phyloP scores from a whole-genome alignment of 2,797 vertebrate genomes.

The Synaphobranchus kaupii region DNA sequence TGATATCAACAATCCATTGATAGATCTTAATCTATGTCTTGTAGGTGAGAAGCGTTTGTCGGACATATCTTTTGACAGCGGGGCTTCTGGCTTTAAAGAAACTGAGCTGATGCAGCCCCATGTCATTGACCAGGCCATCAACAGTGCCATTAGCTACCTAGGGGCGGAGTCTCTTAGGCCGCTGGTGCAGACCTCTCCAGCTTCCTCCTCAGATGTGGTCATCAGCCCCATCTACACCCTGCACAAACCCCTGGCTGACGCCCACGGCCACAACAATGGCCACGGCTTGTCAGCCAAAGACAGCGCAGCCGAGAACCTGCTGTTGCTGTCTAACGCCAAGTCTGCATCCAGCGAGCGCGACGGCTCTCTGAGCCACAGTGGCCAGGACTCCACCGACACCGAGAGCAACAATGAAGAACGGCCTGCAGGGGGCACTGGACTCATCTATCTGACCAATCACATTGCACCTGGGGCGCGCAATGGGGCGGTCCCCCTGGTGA shows the following conservation, averaged over 20 bases:
- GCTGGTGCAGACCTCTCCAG: conserved; percentile 89
- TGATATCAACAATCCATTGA: not conserved
- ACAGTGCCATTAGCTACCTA: conserved; percentile 96
- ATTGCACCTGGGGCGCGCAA: conserved; percentile 85
- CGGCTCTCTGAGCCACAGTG: conserved; percentile 92
- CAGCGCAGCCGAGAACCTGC: conserved; percentile 90
- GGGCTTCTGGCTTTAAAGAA: conserved; percentile 74
- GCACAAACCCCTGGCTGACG: conserved; percentile 79
- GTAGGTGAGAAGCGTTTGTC: conserved; percentile 92
- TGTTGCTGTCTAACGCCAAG: conserved; percentile 95
- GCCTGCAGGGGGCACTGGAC: conserved; percentile 70
- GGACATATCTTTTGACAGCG: conserved; percentile 84
- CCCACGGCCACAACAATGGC: conserved; percentile 63
- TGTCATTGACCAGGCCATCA: conserved; percentile 98
- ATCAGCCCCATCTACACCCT: conserved; percentile 84
- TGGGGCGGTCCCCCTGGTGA: conserved; percentile 81
- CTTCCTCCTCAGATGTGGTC: conserved; percentile 79
- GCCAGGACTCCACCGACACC: conserved; percentile 96
- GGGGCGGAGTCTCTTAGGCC: conserved; percentile 95
- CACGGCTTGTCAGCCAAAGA: conserved; percentile 82
- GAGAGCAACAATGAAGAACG: conserved; percentile 96
- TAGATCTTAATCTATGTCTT: conserved; percentile 38
- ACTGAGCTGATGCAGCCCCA: conserved; percentile 92
- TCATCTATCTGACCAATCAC: conserved; percentile 97
- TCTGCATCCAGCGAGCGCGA: conserved; percentile 89